Percentiles rank a stretch among this genome's conserved stretches.
phyloP scores from a whole-genome alignment of 1,140 invertebrate genomes.

The Babylonia areolata region DNA sequence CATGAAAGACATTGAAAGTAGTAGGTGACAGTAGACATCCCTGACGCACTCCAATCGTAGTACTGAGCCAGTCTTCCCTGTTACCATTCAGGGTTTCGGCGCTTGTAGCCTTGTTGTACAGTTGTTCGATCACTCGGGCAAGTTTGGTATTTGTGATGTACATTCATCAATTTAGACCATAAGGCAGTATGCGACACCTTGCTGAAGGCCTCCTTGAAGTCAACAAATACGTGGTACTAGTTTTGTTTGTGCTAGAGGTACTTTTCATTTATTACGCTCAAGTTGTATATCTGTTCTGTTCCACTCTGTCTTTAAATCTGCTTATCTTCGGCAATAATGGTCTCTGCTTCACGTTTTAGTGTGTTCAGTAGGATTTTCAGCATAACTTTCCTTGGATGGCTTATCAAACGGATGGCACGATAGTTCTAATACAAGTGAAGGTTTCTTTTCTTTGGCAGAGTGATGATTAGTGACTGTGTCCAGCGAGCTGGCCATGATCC shows the following conservation, averaged over 20 bases:
- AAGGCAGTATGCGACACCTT: background rate
- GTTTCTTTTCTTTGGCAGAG: background rate
- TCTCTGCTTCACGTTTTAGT: slow-evolving; percentile 38
- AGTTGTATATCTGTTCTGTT: slow-evolving; percentile 14
- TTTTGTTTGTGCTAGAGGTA: background rate
- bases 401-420: background rate
- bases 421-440: background rate
- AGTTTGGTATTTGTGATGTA: background rate
- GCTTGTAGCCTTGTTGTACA: background rate
- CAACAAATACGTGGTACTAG: background rate
- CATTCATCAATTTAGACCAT: background rate
- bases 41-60: background rate
- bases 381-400: background rate
- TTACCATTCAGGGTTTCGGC: background rate
- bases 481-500: background rate
- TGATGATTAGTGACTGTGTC: background rate
- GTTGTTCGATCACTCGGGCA: background rate
- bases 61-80: background rate
- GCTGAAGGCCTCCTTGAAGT: slow-evolving; percentile 13
- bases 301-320: slow-evolving; percentile 2
- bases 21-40: background rate
- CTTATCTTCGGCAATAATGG: slow-evolving; percentile 29
- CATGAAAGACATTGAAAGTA: background rate
- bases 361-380: slow-evolving; percentile 23
- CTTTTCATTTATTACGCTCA: background rate